These are phyloP conservation scores for Actinemys pallida DNA, from an alignment of 2,113 vertebrate genomes.

Conservation along the genomic window DNA sequence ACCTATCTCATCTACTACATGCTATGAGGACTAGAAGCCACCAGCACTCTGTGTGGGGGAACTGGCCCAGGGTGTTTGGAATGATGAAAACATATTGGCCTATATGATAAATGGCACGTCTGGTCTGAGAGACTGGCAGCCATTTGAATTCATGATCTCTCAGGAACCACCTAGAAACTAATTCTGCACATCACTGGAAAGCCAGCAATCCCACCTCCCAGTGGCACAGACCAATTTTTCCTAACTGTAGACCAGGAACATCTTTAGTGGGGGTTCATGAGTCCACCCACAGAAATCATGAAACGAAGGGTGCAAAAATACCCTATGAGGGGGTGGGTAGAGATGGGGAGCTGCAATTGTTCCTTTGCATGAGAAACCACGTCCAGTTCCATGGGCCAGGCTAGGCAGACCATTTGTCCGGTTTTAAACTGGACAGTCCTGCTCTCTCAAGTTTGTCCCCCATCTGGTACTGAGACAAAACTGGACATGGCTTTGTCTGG, in stretches of 20 bases:
- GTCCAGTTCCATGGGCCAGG: too few relatives aligned
- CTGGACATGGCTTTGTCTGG: too few relatives aligned
- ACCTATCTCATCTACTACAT: not conserved
- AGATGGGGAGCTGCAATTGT: too few relatives aligned
- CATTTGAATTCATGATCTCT: not conserved
- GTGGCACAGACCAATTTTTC: not conserved
- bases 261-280: too few relatives aligned
- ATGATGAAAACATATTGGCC: not conserved
- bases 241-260: not conserved
- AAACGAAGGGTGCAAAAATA: too few relatives aligned
- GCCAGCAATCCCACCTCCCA: not conserved
- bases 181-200: conserved; percentile 30
- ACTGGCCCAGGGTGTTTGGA: not conserved
- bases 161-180: conserved; percentile 39
- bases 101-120: not conserved
- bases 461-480: too few relatives aligned
- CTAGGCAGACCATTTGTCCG: too few relatives aligned
- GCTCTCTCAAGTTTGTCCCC: too few relatives aligned
- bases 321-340: too few relatives aligned
- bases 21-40: not conserved
- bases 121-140: not conserved
- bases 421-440: too few relatives aligned
- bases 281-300: too few relatives aligned
- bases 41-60: not conserved
- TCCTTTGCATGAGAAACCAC: too few relatives aligned